Conservation (phyloP, 2,888 invertebrate species). For the Spilosoma lubricipeda region DNA sequence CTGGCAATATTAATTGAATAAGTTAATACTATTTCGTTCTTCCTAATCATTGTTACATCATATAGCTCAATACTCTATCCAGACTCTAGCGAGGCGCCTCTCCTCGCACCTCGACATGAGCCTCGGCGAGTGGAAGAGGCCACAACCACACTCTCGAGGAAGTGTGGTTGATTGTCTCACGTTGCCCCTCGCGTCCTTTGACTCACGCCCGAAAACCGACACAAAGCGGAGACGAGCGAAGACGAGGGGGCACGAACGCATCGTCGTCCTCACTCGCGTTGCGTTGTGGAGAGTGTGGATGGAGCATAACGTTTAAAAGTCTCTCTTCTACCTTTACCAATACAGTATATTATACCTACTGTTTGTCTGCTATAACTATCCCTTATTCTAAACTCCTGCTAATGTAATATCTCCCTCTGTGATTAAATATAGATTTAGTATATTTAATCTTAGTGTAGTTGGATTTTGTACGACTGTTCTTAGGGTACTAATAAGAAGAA, state of each 20-base stretch:
- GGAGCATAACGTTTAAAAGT: neutral
- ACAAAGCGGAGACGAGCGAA: too few species aligned
- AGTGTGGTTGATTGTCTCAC: too few species aligned
- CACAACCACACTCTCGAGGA: too few species aligned
- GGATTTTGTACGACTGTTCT: conserved; percentile 4
- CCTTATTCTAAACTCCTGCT: neutral
- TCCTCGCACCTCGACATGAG: too few species aligned
- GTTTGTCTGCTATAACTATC: neutral
- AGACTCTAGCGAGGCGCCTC: too few species aligned
- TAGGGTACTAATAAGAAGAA: neutral
- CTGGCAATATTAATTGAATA: neutral
- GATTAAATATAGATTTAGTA: conserved; percentile 17
- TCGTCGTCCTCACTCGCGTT: too few species aligned
- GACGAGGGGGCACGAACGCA: too few species aligned
- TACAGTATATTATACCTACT: neutral
- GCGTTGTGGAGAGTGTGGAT: too few species aligned
- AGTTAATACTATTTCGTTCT: neutral
- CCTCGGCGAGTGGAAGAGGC: too few species aligned
- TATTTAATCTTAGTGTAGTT: conserved; percentile 11
- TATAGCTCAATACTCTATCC: too few species aligned
- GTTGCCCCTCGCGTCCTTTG: too few species aligned
- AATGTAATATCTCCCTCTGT: conserved; percentile 17
- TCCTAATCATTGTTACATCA: neutral
- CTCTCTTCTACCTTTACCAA: neutral
- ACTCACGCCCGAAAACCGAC: too few species aligned